phyloP scores from a whole-genome alignment of 2,113 vertebrate genomes.

The Eretmochelys imbricata region DNA sequence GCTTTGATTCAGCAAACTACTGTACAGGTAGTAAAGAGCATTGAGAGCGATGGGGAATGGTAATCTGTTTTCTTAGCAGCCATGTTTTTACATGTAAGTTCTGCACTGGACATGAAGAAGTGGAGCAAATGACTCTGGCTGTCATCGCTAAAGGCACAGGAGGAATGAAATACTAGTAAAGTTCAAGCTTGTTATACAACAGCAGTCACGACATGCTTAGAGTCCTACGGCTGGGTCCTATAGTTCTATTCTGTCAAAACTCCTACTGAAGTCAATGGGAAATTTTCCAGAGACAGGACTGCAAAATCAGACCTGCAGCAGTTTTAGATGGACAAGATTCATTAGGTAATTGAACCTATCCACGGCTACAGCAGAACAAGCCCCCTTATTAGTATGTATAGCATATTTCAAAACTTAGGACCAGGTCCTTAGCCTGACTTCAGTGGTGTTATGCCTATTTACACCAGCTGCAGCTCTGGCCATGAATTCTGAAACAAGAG shows the following conservation, averaged over 20 bases:
- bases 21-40: neutral
- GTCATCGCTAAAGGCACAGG: neutral
- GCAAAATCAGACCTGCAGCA: neutral
- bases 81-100: neutral
- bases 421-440: neutral
- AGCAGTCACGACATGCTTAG: rapidly evolving
- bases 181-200: neutral
- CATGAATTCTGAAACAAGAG: neutral
- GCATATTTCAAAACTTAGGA: neutral
- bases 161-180: neutral
- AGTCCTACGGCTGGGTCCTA: neutral
- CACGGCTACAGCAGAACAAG: neutral
- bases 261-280: neutral
- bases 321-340: neutral
- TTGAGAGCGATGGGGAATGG: neutral
- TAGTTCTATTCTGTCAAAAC: neutral
- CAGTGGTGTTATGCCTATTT: neutral
- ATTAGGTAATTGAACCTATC: neutral
- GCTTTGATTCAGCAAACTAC: neutral
- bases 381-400: neutral
- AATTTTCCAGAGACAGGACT: neutral
- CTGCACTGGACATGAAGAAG: neutral
- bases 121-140: neutral
- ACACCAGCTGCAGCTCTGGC: neutral
- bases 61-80: neutral